phyloP scores from a whole-genome alignment of 2,888 invertebrate species.

The Cordylochernes scorpioides region DNA sequence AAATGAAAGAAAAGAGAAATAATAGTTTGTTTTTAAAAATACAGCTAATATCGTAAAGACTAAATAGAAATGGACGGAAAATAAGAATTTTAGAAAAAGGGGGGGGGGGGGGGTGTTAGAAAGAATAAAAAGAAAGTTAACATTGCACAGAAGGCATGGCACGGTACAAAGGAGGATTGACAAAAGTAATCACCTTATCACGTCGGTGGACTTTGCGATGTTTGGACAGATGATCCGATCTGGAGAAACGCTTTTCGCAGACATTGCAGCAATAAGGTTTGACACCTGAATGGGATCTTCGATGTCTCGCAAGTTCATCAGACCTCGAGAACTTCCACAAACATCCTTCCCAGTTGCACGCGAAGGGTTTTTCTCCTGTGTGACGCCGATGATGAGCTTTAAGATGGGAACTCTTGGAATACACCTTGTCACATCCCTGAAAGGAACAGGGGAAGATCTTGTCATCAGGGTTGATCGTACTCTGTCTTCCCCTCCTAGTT shows the following conservation, averaged over 20 bases:
- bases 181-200: constrained; percentile 6
- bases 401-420: constrained; percentile 66
- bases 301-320: constrained; percentile 71
- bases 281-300: constrained; percentile 75
- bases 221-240: constrained; percentile 78
- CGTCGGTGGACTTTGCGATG: constrained; percentile 37
- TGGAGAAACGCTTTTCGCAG: constrained; percentile 64
- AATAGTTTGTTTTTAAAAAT: no score
- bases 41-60: no score
- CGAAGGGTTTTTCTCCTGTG: constrained; percentile 35
- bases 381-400: constrained; percentile 65
- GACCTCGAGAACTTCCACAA: constrained; percentile 79
- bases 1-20: no score
- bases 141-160: no score
- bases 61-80: no score
- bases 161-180: no score
- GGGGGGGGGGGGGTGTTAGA: no score
- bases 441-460: constrained; percentile 40
- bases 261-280: constrained; percentile 71
- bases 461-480: constrained; percentile 17
- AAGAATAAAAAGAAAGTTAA: no score
- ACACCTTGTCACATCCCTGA: constrained; percentile 44
- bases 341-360: constrained; percentile 38
- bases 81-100: no score
- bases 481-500: no score